phyloP scores from a whole-genome alignment of 2,797 vertebrate species.

The Molossus alvarezi region DNA sequence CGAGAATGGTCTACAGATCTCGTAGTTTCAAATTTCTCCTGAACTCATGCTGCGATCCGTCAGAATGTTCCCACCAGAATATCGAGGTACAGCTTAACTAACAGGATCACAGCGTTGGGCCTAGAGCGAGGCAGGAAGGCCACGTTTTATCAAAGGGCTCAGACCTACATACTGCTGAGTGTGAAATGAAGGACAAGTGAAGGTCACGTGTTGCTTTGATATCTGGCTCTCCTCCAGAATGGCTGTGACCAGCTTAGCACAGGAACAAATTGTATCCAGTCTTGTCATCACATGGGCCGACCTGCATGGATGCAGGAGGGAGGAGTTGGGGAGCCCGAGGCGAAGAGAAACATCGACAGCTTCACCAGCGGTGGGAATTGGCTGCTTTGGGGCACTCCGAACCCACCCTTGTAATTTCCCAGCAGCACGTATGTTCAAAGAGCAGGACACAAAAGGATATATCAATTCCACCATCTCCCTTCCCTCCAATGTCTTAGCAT shows the following conservation, averaged over 20 bases:
- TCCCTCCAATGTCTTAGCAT: neutral
- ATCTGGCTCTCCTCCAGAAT: conserved; percentile 63
- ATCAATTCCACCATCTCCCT: neutral
- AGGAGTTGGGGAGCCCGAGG: neutral
- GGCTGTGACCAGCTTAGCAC: conserved; percentile 15
- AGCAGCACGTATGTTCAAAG: neutral
- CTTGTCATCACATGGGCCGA: conserved; percentile 10
- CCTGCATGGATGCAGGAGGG: neutral
- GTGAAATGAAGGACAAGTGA: neutral
- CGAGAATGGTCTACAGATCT: conserved; percentile 81
- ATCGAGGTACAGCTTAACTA: conserved; percentile 66
- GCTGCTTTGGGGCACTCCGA: conserved; percentile 22
- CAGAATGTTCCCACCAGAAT: conserved; percentile 80
- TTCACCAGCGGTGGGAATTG: neutral
- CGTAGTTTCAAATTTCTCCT: conserved; percentile 83
- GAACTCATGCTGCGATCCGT: conserved; percentile 41
- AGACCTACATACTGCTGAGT: conserved; percentile 77
- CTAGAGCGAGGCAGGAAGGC: conserved; percentile 82
- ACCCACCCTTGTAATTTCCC: neutral
- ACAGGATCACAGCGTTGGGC: conserved; percentile 66
- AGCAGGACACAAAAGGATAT: neutral
- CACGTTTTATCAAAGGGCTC: conserved; percentile 65
- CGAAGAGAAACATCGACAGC: neutral
- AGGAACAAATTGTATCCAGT: conserved; percentile 74
- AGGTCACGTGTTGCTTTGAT: neutral